Conservation (phyloP, 2,888 invertebrate genomes). For the Hecatera dysodea region DNA sequence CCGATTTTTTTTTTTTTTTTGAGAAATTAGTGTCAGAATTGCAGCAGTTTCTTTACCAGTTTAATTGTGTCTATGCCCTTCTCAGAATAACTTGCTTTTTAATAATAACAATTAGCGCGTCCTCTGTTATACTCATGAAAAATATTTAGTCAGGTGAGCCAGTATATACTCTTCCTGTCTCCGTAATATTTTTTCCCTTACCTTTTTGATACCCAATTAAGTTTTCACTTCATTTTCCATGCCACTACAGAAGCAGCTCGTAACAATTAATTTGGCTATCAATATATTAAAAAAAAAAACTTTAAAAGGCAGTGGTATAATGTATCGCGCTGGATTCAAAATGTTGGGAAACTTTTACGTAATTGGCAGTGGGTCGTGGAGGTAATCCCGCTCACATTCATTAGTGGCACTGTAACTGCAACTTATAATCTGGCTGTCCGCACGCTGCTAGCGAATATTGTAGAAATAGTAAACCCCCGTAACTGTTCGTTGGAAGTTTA, state of each 20-base stretch:
- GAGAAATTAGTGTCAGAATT: neutral
- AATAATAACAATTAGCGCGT: neutral
- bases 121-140: neutral
- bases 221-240: neutral
- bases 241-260: slow-evolving; percentile 11
- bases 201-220: slow-evolving; percentile 16
- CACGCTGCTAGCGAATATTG: slow-evolving; percentile 42
- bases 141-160: neutral
- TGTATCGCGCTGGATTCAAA: slow-evolving; percentile 77
- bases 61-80: neutral
- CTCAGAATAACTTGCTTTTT: neutral
- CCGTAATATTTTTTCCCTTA: neutral
- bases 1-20: neutral
- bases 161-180: neutral
- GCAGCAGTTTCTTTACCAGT: neutral
- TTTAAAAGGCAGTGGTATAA: slow-evolving; percentile 63
- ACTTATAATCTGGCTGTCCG: slow-evolving; percentile 80
- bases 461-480: slow-evolving; percentile 31
- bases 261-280: slow-evolving; percentile 49
- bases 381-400: slow-evolving; percentile 82
- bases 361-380: slow-evolving; percentile 73
- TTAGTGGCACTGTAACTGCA: slow-evolving; percentile 79
- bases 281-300: slow-evolving; percentile 56
- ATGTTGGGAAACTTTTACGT: slow-evolving; percentile 80
- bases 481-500: slow-evolving; percentile 30